A percentile compares a stretch with the other conserved stretches of the same genome.
phyloP scores from a whole-genome alignment of 2,797 vertebrate genomes.

The Pseudochromis fuscus region DNA sequence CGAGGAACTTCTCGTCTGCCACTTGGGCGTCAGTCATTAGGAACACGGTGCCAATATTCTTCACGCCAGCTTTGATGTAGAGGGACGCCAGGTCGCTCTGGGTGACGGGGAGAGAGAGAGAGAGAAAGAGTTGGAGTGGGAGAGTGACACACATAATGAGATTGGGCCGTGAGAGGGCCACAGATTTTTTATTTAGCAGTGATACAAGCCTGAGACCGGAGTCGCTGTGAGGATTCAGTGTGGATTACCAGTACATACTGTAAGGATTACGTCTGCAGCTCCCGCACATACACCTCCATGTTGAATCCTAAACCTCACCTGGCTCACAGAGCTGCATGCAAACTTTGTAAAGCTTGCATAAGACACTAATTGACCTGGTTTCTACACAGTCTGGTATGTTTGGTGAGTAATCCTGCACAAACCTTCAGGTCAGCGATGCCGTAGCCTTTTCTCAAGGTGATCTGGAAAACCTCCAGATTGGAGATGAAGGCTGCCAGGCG shows the following conservation, averaged over 20 bases:
- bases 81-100: constrained; percentile 91
- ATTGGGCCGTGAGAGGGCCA: constrained; percentile 16
- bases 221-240: constrained; percentile 6
- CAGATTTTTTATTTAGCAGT: constrained; percentile 29
- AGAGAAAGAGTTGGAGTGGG: constrained; percentile 24
- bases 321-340: not conserved
- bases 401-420: constrained; percentile 17
- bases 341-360: not conserved
- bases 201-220: constrained; percentile 19
- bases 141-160: constrained; percentile 44
- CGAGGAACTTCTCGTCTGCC: constrained; percentile 93
- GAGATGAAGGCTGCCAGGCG: constrained; percentile 95
- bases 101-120: constrained; percentile 27
- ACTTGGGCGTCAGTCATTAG: constrained; percentile 96
- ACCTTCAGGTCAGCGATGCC: constrained; percentile 93
- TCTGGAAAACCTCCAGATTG: constrained; percentile 93
- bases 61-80: constrained; percentile 92
- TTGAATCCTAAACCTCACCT: constrained; percentile 5
- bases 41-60: constrained; percentile 91
- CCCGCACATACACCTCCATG: not conserved
- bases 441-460: constrained; percentile 93
- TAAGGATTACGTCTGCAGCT: constrained; percentile 6
- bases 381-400: constrained; percentile 3
- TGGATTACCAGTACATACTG: constrained; percentile 18
- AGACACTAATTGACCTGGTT: not conserved